Evolutionary conservation across 92 coral and sea anemone species (phyloP).

Genomic region (Porites rus): DNA sequence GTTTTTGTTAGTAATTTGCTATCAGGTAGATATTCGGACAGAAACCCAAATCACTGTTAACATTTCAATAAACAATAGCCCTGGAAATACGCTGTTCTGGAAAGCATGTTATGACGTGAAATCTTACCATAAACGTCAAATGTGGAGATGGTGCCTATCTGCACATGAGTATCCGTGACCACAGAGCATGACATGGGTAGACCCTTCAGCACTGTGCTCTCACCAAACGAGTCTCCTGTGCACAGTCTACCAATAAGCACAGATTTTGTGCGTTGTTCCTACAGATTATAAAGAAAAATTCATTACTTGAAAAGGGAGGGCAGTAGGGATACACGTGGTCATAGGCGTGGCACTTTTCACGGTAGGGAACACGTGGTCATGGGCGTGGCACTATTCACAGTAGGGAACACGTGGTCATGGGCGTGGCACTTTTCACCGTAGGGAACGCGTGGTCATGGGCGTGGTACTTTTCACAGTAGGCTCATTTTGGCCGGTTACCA

Average conservation of each 20-base stretch:
- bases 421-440: too few relatives aligned
- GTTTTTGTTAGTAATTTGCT: too few relatives aligned
- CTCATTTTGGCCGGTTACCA: not conserved
- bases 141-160: conserved; percentile 90
- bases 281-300: not conserved
- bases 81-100: too few relatives aligned
- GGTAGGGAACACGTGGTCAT: not conserved
- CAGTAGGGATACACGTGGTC: not conserved
- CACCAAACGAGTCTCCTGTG: conserved; percentile 99
- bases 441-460: not conserved
- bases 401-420: too few relatives aligned
- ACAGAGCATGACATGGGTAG: conserved; percentile 86
- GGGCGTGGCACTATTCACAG: too few relatives aligned
- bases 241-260: conserved; percentile 90
- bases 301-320: not conserved
- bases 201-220: conserved; percentile 86
- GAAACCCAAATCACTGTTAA: too few relatives aligned
- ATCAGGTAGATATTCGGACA: too few relatives aligned
- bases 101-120: not conserved
- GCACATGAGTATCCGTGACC: conserved; percentile 80
- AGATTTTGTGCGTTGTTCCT: conserved; percentile 87
- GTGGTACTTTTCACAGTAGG: not conserved
- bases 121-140: conserved; percentile 86
- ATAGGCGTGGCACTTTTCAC: not conserved
- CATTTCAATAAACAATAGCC: too few relatives aligned